These are phyloP conservation scores for Champsocephalus gunnari DNA, from an alignment of 2,797 vertebrate genomes.

Conservation along the genomic window DNA sequence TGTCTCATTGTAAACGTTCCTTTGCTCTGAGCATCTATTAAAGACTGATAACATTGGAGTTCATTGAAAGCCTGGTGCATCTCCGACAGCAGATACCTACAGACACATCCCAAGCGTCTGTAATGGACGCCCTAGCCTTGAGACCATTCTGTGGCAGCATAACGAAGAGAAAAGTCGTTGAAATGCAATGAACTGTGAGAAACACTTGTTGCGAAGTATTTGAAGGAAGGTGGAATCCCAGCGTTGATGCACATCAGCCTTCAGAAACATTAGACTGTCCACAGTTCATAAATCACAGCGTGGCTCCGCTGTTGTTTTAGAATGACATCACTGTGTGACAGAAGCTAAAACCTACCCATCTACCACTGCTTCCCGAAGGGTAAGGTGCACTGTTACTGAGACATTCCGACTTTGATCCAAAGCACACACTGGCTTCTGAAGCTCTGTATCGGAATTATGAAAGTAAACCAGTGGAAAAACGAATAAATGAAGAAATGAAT, in stretches of 20 bases:
- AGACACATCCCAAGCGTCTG: too few relatives aligned
- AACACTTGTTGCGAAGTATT: conserved; percentile 25
- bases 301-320: conserved; percentile 45
- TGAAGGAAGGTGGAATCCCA: conserved; percentile 23
- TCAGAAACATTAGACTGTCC: conserved; percentile 36
- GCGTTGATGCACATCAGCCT: conserved; percentile 21
- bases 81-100: too few relatives aligned
- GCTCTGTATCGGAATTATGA: conserved; percentile 27
- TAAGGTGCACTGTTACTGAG: conserved; percentile 56
- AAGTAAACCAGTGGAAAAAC: conserved; percentile 54
- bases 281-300: conserved; percentile 55
- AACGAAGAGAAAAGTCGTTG: not conserved
- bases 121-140: too few relatives aligned
- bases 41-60: too few relatives aligned
- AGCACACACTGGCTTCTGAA: conserved; percentile 54
- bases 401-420: conserved; percentile 61
- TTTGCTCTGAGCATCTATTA: too few relatives aligned
- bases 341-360: conserved; percentile 46
- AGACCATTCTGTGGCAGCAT: too few relatives aligned
- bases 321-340: conserved; percentile 51
- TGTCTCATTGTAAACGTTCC: too few relatives aligned
- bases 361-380: conserved; percentile 37
- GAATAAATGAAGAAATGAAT: conserved; percentile 53
- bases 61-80: too few relatives aligned
- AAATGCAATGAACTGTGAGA: conserved; percentile 28